Evolutionary conservation across 2,888 invertebrate genomes (phyloP).

Genomic region (Pterostichus madidus): DNA sequence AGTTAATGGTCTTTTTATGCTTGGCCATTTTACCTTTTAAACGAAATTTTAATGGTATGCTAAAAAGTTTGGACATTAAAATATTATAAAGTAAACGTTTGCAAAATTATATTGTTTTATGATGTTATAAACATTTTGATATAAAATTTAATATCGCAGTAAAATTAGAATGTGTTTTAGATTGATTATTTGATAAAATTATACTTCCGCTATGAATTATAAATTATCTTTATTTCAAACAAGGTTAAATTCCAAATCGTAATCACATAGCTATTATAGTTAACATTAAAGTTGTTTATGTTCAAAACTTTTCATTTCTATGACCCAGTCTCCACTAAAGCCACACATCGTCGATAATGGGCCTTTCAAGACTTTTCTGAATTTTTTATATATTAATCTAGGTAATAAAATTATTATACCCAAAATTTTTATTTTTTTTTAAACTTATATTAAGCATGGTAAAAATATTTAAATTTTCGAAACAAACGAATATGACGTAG

Average conservation of each 20-base stretch:
- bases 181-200: slow-evolving; percentile 26
- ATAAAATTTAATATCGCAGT: slow-evolving; percentile 2
- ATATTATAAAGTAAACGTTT: not conserved
- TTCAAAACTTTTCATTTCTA: not conserved
- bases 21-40: not conserved
- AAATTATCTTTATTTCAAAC: slow-evolving; percentile 5
- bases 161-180: slow-evolving; percentile 32
- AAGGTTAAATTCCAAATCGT: slow-evolving; percentile 8
- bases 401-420: too few species aligned
- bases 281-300: not conserved
- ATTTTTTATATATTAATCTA: too few species aligned
- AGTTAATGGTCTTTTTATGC: not conserved
- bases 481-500: too few species aligned
- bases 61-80: slow-evolving; percentile 14
- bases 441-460: too few species aligned
- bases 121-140: not conserved
- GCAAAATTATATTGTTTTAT: not conserved
- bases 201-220: slow-evolving; percentile 1
- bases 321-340: too few species aligned
- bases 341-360: too few species aligned
- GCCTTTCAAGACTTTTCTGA: too few species aligned
- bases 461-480: too few species aligned
- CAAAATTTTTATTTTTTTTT: too few species aligned
- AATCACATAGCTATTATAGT: not conserved
- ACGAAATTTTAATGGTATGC: not conserved